phyloP scores from a whole-genome alignment of 2,888 invertebrate species.

The Trimorus sp. region DNA sequence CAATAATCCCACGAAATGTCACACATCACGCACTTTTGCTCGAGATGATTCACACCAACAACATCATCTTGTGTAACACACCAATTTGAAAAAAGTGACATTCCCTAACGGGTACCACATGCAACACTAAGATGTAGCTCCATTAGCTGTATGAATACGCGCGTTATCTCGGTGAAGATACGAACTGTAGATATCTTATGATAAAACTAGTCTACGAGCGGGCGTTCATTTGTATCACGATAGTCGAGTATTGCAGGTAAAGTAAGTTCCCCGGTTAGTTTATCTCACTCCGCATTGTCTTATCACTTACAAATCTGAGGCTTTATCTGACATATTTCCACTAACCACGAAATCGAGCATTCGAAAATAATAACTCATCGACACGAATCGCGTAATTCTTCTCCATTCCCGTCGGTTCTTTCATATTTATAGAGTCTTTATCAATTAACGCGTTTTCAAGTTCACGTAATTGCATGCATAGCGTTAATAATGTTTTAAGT shows the following conservation, averaged over 20 bases:
- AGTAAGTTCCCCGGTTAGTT: constrained; percentile 49
- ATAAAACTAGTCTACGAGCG: constrained; percentile 70
- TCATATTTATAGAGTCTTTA: constrained; percentile 17
- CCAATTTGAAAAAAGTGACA: too few species aligned
- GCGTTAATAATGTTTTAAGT: constrained; percentile 21
- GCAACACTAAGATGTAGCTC: too few species aligned
- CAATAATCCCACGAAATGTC: too few species aligned
- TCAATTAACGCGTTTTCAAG: constrained; percentile 27
- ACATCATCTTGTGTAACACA: too few species aligned
- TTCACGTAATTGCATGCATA: constrained; percentile 17
- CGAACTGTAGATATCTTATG: constrained; percentile 75
- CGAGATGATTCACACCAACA: too few species aligned
- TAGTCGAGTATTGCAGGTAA: constrained; percentile 45
- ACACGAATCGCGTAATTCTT: not conserved
- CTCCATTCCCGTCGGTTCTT: not conserved
- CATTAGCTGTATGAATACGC: constrained; percentile 66
- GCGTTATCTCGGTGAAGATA: constrained; percentile 76
- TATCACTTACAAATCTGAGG: constrained; percentile 47
- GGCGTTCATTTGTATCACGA: constrained; percentile 42
- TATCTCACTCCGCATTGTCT: constrained; percentile 38
- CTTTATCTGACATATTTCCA: constrained; percentile 35
- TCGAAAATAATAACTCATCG: constrained; percentile 12
- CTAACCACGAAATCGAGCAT: constrained; percentile 13
- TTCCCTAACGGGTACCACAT: too few species aligned
- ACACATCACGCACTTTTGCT: too few species aligned